A percentile compares a stretch with the other conserved stretches of the same genome.
Conservation (phyloP, 2,888 invertebrate species). For the Lysandra coridon region DNA sequence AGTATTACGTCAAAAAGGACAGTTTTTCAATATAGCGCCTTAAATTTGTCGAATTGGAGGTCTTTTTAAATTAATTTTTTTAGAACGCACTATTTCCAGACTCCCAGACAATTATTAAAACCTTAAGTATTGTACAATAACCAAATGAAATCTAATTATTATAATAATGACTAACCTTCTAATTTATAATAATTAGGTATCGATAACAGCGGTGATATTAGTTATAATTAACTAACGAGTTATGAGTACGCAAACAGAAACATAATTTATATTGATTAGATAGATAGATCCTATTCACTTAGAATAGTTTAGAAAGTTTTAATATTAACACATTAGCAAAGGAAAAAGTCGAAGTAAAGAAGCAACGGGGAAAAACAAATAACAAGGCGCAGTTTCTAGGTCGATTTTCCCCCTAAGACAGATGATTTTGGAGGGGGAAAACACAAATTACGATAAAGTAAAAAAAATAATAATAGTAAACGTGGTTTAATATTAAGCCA, state of each 20-base stretch:
- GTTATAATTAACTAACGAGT: conserved; percentile 1
- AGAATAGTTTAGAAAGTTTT: neutral
- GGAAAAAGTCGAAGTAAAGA: too few relatives aligned
- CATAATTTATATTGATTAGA: conserved; percentile 14
- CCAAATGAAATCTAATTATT: neutral
- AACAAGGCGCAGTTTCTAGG: neutral
- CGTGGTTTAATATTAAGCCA: too few relatives aligned
- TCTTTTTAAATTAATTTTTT: neutral
- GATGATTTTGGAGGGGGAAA: too few relatives aligned
- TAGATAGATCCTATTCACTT: neutral
- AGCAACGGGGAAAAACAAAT: neutral
- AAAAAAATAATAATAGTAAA: too few relatives aligned
- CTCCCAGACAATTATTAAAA: neutral
- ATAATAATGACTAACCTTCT: neutral
- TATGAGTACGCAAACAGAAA: neutral
- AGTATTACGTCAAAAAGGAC: too few relatives aligned
- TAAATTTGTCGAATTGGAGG: neutral
- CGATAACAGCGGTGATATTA: neutral
- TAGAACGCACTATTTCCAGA: neutral
- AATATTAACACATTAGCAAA: neutral
- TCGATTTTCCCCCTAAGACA: neutral
- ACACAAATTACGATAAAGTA: too few relatives aligned
- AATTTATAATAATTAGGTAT: neutral
- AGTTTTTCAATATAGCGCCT: too few relatives aligned
- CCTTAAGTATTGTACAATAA: neutral